Percentiles rank a stretch among this genome's conserved stretches.
Conservation (phyloP, 1,140 invertebrate species). For the Drosophila repletoides region DNA sequence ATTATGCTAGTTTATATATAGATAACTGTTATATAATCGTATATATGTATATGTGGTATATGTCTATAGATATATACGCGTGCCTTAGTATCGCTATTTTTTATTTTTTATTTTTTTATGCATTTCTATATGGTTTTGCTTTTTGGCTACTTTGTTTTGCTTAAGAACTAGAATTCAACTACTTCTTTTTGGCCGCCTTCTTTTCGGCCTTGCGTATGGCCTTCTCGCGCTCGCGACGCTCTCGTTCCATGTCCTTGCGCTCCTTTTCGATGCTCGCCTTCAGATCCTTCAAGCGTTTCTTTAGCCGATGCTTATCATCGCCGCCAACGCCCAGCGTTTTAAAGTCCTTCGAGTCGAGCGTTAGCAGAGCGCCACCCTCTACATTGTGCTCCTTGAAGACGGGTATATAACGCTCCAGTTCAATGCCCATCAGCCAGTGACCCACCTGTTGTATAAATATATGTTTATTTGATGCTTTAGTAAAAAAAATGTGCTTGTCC, state of each 20-base stretch:
- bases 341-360: slow-evolving; percentile 93
- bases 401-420: slow-evolving; percentile 91
- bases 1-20: slow-evolving; percentile 53
- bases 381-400: slow-evolving; percentile 93
- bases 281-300: slow-evolving; percentile 94
- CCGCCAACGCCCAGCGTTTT: slow-evolving; percentile 91
- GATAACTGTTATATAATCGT: slow-evolving; percentile 35
- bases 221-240: slow-evolving; percentile 90
- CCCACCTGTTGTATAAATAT: slow-evolving; percentile 91
- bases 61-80: slow-evolving; percentile 48
- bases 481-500: slow-evolving; percentile 2
- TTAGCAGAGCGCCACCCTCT: slow-evolving; percentile 90
- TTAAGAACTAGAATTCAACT: slow-evolving; percentile 81
- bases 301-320: slow-evolving; percentile 92
- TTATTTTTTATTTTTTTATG: too few relatives aligned
- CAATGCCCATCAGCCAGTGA: slow-evolving; percentile 92
- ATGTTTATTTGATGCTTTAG: neutral
- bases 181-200: slow-evolving; percentile 87
- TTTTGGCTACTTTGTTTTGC: slow-evolving; percentile 72
- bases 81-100: slow-evolving; percentile 28
- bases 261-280: slow-evolving; percentile 91
- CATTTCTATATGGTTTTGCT: slow-evolving; percentile 71
- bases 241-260: slow-evolving; percentile 87
- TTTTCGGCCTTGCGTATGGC: slow-evolving; percentile 91
- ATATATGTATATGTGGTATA: slow-evolving; percentile 31